Evolutionary conservation across 64 coral and sea anemone genomes (phyloP), one percentile per base, ranked within the genome.

Genomic region (Dendrophyllia cribrosa): DNA sequence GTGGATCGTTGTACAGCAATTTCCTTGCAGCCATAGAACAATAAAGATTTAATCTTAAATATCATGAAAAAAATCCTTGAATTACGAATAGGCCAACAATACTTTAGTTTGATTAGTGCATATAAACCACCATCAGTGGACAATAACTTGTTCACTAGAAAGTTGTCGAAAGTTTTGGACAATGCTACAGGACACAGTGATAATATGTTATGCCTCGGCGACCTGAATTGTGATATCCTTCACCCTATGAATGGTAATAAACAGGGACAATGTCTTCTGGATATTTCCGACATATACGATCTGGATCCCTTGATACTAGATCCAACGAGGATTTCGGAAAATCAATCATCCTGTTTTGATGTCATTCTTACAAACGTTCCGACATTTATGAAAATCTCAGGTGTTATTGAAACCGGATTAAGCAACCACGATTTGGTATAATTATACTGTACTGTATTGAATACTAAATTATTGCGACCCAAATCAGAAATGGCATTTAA

Each of bases 341-440:
- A 59, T 1, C 80, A 34, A 71, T 5, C 45, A 49, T 70, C 47
- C 56, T 70, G 50, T 65, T 13, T 93, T 3, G 74, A 93, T 58
- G 91, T 87, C 3, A 93, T 87, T 25, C 49, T 78, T n/a, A 87
- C 83, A 43, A 93, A 86, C 17, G 74, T 74, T 4, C 91, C 83
- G 22, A 55, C 72, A 19, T 93, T 87, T 22, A 59, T 59, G 6
- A 77, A 62, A n/a, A 64, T 21, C 52, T 95, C 91, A 1, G 67
- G 49, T 43, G 45, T 75, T 15, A 51, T 59, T 11, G 72, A 87
- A 15, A 74, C 91, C 1, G 83, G 83, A 10, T 24, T 78, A 20
- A 87, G 91, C 43, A 61, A 87, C 66, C 91, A 78, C 34, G 43
- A 34, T 64, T 16, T 78, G 45, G 48, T 93, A 24, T 75, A 93